Evolutionary conservation across 2,113 vertebrate genomes (phyloP), one percentile per base, ranked within the genome.

Genomic region (Dipodomys merriami): DNA sequence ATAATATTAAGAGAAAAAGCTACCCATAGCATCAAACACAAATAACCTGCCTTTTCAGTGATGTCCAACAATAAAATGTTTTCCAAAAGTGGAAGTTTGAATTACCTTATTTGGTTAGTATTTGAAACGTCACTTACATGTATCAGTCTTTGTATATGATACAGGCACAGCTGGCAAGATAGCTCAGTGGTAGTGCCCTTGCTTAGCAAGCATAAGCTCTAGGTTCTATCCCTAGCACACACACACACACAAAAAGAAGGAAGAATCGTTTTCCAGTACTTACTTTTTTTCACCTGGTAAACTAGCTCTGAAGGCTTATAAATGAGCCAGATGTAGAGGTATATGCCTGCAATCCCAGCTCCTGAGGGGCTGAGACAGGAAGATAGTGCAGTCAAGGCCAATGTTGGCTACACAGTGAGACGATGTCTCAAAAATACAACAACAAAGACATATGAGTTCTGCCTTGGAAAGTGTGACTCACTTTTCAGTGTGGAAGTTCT

Each of bases 381-480:
- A n/a, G 29, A 30, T 64, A 64, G 35, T 35, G 39, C 64, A 57
- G 39, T 86, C 35, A 64, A 30, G 39, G 27, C 35, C 12, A 64
- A 19, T 19, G 6, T 64, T 57, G 16, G 60, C 27, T 86, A 19
- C 72, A n/a, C n/a, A 74, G 18, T 60, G 67, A 72, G 22, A 39
- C 25, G 9, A 46, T 73, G 23, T 60, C 68, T 72, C 68, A 84
- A 27, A 81, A 60, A 23, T 33, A 4, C 2, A 46, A 27, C 15
- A 53, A 53, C 19, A 79, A 33, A 33, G 19, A 10, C 4, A 72
- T 5, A 25, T 53, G 19, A 30, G 78, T 74, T 80, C 25, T 76
- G 20, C 67, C 46, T 13, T 88, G 81, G 23, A 88, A 96, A 77
- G 76, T 69, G n/a, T 27, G 76, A 67, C 10, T 84, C 85, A 23